Evolutionary conservation across 2,797 vertebrate genomes (phyloP).

Genomic region (Myotis myotis): DNA sequence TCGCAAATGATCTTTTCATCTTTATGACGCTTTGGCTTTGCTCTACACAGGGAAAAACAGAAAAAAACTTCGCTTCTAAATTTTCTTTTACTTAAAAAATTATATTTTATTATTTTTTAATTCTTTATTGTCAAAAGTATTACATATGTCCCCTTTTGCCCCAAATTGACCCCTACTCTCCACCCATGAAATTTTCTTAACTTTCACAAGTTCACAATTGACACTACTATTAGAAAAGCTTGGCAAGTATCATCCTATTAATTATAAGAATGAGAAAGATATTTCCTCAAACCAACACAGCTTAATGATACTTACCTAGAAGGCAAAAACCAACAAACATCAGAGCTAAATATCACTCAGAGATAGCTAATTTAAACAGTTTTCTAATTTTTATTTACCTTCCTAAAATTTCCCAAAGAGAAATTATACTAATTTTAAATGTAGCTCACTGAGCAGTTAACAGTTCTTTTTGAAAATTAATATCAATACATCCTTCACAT

Average conservation of each 20-base stretch:
- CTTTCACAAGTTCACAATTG: not conserved
- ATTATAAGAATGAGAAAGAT: not conserved
- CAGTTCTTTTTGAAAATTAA: not conserved
- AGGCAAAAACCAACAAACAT: not conserved
- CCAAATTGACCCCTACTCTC: too few species aligned
- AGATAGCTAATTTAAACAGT: not conserved
- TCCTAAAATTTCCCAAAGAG: not conserved
- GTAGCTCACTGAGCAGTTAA: not conserved
- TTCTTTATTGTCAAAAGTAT: too few species aligned
- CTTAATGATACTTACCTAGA: not conserved
- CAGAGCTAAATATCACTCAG: not conserved
- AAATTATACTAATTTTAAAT: conserved; percentile 26
- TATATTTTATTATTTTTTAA: too few species aligned
- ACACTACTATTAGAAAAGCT: not conserved
- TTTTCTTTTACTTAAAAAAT: not conserved
- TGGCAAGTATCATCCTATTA: not conserved
- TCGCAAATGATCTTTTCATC: not conserved
- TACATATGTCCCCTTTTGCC: too few species aligned
- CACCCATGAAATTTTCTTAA: not conserved
- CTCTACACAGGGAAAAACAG: not conserved
- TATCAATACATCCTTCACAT: conserved; percentile 20
- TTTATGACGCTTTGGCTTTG: not conserved
- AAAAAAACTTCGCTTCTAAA: conserved; percentile 8
- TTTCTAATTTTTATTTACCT: conserved; percentile 31
- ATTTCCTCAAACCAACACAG: conserved; percentile 32